Evolutionary conservation across 2,113 vertebrate genomes (phyloP).

Genomic region (Oreotrochilus melanogaster): DNA sequence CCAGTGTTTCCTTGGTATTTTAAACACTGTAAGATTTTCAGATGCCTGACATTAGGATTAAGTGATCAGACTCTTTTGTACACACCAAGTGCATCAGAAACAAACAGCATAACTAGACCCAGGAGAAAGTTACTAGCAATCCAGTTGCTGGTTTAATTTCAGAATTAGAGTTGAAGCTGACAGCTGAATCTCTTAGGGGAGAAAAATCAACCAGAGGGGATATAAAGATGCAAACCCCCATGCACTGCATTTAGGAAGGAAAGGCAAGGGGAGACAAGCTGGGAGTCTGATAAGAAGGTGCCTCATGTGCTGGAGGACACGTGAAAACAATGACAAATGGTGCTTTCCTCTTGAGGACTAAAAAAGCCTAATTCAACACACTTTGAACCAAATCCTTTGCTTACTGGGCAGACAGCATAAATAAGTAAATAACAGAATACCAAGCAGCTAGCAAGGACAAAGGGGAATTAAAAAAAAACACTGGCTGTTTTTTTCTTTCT

Average conservation of each 20-base stretch:
- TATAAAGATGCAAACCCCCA: not conserved
- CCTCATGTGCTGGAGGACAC: not conserved
- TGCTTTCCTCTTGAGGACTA: not conserved
- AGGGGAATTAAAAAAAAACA: not conserved
- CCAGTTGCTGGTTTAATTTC: not conserved
- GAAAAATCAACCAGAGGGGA: not conserved
- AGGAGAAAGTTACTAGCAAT: not conserved
- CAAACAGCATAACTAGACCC: accelerated
- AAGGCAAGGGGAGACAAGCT: not conserved
- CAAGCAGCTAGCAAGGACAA: not conserved
- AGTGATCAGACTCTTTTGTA: not conserved
- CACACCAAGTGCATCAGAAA: not conserved
- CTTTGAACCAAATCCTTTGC: not conserved
- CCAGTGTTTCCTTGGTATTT: not conserved
- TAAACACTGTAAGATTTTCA: not conserved
- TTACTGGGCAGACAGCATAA: not conserved
- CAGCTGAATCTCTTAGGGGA: not conserved
- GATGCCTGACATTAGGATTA: not conserved
- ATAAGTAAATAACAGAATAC: not conserved
- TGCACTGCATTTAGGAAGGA: not conserved
- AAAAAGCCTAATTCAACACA: not conserved
- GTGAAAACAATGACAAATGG: not conserved
- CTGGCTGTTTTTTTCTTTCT: not conserved
- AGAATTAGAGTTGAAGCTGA: not conserved
- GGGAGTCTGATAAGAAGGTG: not conserved